phyloP scores from a whole-genome alignment of 2,113 vertebrate species.

The Rhizomys pruinosus region DNA sequence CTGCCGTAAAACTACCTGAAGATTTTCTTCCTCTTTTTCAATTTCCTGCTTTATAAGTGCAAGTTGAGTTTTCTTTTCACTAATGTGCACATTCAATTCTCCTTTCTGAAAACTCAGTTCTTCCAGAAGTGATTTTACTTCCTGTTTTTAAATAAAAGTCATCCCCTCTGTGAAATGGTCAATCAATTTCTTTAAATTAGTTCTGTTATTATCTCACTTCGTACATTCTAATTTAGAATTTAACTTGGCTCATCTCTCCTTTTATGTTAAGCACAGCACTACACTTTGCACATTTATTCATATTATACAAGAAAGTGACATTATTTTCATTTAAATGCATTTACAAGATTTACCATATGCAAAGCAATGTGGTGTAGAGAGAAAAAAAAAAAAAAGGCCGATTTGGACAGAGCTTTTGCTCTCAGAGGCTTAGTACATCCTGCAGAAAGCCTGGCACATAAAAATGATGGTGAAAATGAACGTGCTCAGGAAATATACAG shows the following conservation, averaged over 20 bases:
- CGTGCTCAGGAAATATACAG: not conserved
- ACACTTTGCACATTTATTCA: constrained; percentile 10
- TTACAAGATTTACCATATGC: not conserved
- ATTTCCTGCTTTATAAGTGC: constrained; percentile 85
- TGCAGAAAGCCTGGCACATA: not conserved
- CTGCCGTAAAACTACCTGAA: constrained; percentile 84
- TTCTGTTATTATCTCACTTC: constrained; percentile 49
- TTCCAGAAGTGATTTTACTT: constrained; percentile 87
- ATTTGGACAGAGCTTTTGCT: not conserved
- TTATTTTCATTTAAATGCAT: constrained; percentile 13
- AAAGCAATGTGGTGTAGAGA: not conserved
- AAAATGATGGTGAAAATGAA: not conserved
- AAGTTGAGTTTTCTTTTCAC: constrained; percentile 87
- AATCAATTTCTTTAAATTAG: constrained; percentile 55
- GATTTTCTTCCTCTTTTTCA: constrained; percentile 85
- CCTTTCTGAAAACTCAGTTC: constrained; percentile 88
- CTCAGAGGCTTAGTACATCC: not conserved
- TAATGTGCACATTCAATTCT: constrained; percentile 88
- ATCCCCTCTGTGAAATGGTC: constrained; percentile 6
- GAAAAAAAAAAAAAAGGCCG: not conserved
- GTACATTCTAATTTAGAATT: constrained; percentile 45
- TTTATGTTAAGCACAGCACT: constrained; percentile 23
- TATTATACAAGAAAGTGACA: not conserved
- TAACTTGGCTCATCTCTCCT: constrained; percentile 32
- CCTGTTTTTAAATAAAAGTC: constrained; percentile 80